These are phyloP conservation scores for Hipposideros larvatus DNA, from an alignment of 2,797 vertebrate genomes.

Conservation along the genomic window DNA sequence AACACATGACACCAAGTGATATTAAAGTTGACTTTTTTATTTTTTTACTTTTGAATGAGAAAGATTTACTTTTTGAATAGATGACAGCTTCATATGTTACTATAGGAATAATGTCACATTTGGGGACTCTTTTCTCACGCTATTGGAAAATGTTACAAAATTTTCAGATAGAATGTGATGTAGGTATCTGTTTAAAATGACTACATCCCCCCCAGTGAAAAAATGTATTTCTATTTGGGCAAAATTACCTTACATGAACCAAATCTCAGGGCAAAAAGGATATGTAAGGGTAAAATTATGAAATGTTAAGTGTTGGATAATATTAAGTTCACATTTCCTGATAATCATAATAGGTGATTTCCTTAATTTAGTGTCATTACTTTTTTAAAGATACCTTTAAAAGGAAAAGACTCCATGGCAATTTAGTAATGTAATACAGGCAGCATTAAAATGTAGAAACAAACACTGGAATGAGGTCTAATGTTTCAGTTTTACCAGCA, in stretches of 20 bases:
- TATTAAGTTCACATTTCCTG: neutral
- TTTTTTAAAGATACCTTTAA: neutral
- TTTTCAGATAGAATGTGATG: neutral
- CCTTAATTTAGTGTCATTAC: neutral
- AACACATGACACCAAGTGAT: conserved; percentile 30
- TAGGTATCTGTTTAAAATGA: conserved; percentile 34
- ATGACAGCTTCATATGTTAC: conserved; percentile 64
- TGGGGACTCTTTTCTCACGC: neutral
- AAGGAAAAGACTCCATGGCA: neutral
- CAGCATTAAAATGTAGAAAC: neutral
- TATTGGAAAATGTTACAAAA: conserved; percentile 33
- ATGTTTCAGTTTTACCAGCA: neutral
- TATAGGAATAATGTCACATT: conserved; percentile 5
- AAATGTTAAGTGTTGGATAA: neutral
- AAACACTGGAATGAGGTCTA: neutral
- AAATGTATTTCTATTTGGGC: neutral
- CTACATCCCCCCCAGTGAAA: neutral
- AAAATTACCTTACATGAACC: neutral
- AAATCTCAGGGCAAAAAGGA: neutral
- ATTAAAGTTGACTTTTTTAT: conserved; percentile 58
- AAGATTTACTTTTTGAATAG: conserved; percentile 35
- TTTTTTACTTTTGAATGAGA: conserved; percentile 54
- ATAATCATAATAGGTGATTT: neutral
- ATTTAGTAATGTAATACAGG: neutral
- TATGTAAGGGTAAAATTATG: neutral